phyloP scores from a whole-genome alignment of 2,797 vertebrate genomes.

The Octomys mimax region DNA sequence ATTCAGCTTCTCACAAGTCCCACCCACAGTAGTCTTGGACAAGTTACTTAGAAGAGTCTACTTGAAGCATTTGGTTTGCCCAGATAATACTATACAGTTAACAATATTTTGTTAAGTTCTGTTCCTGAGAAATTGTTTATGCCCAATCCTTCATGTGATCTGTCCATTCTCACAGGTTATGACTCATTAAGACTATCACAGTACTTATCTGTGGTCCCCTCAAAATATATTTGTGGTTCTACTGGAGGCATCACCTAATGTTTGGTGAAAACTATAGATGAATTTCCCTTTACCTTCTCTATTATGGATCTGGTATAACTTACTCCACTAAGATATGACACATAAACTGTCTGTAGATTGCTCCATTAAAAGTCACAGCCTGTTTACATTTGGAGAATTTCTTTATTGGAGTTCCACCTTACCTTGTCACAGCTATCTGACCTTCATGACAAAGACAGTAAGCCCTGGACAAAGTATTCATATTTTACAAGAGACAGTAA shows the following conservation, averaged over 20 bases:
- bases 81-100: background rate
- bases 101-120: conserved; percentile 37
- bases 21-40: background rate
- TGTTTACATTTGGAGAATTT: conserved; percentile 68
- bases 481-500: conserved; percentile 76
- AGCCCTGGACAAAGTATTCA: conserved; percentile 64
- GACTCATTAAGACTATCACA: background rate
- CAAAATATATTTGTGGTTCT: background rate
- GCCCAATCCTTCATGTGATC: background rate
- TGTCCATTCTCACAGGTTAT: background rate
- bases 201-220: background rate
- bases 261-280: background rate
- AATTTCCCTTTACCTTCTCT: background rate
- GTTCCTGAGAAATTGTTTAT: conserved; percentile 42
- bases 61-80: conserved; percentile 7
- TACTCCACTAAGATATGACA: conserved; percentile 26
- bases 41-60: conserved; percentile 11
- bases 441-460: conserved; percentile 60
- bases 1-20: background rate
- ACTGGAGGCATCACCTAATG: background rate
- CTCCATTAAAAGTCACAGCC: conserved; percentile 43
- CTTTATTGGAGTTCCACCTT: conserved; percentile 77
- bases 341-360: background rate
- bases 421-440: conserved; percentile 61
- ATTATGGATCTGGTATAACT: background rate